Evolutionary conservation across 1,140 invertebrate genomes (phyloP).

Genomic region (Ceratina japonica): DNA sequence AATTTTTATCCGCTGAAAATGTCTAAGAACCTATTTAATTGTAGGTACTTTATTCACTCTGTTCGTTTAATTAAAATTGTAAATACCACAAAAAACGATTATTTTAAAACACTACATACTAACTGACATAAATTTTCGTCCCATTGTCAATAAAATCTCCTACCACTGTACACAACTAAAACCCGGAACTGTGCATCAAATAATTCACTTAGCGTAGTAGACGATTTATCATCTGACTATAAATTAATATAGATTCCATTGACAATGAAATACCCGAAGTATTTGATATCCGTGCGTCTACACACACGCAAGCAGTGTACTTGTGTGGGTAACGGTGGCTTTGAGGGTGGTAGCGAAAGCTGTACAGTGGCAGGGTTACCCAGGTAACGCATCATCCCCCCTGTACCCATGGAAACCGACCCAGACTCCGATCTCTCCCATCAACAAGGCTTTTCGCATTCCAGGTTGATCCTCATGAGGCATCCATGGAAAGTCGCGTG

Average conservation of each 20-base stretch:
- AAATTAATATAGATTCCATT: conserved; percentile 15
- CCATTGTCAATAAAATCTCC: no score
- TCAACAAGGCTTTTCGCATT: conserved; percentile 71
- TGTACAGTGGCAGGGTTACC: conserved; percentile 62
- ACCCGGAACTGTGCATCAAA: no score
- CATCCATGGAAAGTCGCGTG: conserved; percentile 50
- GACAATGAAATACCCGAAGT: conserved; percentile 4
- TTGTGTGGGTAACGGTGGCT: background rate
- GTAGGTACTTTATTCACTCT: background rate
- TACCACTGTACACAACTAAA: no score
- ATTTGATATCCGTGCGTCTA: background rate
- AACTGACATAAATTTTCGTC: no score
- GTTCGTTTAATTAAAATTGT: background rate
- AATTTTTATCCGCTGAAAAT: background rate
- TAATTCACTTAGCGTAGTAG: no score
- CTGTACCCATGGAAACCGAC: conserved; percentile 70
- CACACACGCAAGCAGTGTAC: background rate
- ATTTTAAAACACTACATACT: no score
- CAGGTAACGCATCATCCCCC: conserved; percentile 71
- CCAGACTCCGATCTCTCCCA: conserved; percentile 65
- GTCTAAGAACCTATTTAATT: background rate
- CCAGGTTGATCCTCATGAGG: conserved; percentile 45
- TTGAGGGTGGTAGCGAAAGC: conserved; percentile 31
- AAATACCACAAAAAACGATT: no score
- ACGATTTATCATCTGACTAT: background rate